A percentile compares a stretch with the other conserved stretches of the same genome.
These are phyloP conservation scores for Opisthocomus hoazin DNA, from an alignment of 2,113 vertebrate species.

Conservation along the genomic window DNA sequence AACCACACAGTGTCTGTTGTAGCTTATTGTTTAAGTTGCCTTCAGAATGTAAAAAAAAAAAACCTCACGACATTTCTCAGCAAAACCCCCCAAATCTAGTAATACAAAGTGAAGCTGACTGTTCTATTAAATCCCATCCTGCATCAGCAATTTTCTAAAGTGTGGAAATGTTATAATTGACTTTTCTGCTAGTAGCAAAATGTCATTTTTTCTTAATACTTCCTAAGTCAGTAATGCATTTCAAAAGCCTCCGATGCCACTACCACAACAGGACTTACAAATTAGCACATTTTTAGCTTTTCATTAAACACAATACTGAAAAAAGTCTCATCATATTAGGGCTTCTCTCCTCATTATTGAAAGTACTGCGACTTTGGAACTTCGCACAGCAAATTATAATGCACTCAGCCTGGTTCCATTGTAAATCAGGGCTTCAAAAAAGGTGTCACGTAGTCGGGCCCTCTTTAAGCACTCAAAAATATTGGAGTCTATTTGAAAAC, in stretches of 20 bases:
- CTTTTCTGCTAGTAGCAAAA: conserved; percentile 56
- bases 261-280: conserved; percentile 63
- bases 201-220: conserved; percentile 44
- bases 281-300: conserved; percentile 63
- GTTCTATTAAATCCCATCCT: conserved; percentile 65
- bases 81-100: conserved; percentile 8
- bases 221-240: conserved; percentile 47
- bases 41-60: neutral
- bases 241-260: conserved; percentile 62
- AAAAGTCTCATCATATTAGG: conserved; percentile 50
- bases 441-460: conserved; percentile 38
- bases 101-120: conserved; percentile 61
- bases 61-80: neutral
- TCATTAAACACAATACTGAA: conserved; percentile 62
- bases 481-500: conserved; percentile 66
- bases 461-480: conserved; percentile 63
- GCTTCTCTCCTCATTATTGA: conserved; percentile 58
- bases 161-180: conserved; percentile 57
- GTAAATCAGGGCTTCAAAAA: conserved; percentile 68
- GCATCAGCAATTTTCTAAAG: conserved; percentile 65
- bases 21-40: neutral
- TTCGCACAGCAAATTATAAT: conserved; percentile 67
- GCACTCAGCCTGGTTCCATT: conserved; percentile 71
- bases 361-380: conserved; percentile 64
- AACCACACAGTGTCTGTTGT: accelerated